A percentile compares a stretch with the other conserved stretches of the same genome.
These are phyloP conservation scores for Dasysyrphus tricinctus DNA, from an alignment of 2,888 invertebrate species.

Conservation along the genomic window DNA sequence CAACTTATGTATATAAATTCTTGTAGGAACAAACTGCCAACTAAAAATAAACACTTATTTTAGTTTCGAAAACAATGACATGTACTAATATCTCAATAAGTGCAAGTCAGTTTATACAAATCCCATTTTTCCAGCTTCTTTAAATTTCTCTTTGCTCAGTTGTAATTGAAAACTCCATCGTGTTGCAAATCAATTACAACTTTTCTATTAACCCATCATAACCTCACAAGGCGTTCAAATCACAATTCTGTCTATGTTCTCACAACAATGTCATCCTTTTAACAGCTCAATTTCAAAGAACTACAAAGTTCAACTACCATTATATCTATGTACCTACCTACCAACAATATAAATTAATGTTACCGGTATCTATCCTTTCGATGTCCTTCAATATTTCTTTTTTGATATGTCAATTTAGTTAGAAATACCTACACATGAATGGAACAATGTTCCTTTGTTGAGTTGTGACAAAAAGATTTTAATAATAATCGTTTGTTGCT, in stretches of 20 bases:
- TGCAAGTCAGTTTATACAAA: background rate
- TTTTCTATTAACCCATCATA: background rate
- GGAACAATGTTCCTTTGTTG: constrained; percentile 33
- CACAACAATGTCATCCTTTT: constrained; percentile 12
- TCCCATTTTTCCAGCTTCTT: background rate
- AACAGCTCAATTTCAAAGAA: constrained; percentile 26
- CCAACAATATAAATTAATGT: background rate
- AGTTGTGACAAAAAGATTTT: constrained; percentile 17
- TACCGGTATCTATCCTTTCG: background rate
- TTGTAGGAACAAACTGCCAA: no score
- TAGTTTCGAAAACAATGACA: no score
- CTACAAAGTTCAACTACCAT: background rate
- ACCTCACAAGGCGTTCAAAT: constrained; percentile 44
- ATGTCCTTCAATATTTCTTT: constrained; percentile 36
- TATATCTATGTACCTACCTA: no score
- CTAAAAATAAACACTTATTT: no score
- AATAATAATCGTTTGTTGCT: constrained; percentile 11
- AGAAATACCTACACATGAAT: constrained; percentile 28
- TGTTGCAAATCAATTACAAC: constrained; percentile 18
- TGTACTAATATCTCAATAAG: background rate
- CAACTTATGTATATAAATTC: no score
- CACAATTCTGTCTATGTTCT: constrained; percentile 2
- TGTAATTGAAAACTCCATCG: background rate
- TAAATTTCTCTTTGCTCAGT: background rate
- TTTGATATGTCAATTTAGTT: constrained; percentile 53